Evolutionary conservation across 2,797 vertebrate genomes (phyloP), one percentile per base, ranked within the genome.

Genomic region (Enteromius fasciolatus): DNA sequence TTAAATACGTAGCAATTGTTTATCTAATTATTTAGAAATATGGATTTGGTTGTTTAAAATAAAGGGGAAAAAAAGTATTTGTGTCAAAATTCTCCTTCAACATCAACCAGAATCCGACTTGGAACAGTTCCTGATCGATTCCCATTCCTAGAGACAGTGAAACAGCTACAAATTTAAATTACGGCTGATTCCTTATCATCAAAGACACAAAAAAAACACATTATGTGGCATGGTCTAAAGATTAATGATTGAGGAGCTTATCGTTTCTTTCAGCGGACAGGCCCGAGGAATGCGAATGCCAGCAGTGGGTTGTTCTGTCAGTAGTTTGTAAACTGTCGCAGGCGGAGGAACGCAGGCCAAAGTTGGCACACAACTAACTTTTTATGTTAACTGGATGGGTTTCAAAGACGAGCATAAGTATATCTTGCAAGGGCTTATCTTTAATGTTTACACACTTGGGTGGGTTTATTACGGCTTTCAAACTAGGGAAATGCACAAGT

Each of bases 401-500:
- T 81, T 83, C 73, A 84, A 77, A 82, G 66, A 75, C 46, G 50
- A 68, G 70, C 31, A 39, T 63, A 75, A 82, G 79, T 76, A 67
- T 76, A 85, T 81, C 83, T 72, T 82, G 9, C 28, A 59, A 15
- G 14, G 59, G 54, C 68, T 82, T 76, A 84, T 86, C 84, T 83
- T 79, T 76, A 15, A 77, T 72, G 84, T 83, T 87, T 86, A 86
- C 44, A 72, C 63, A 52, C 84, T 72, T 70, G 57, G 50, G 64
- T 72, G 41, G 77, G 77, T 84, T 86, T 86, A 86, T 85, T 85
- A 86, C 46, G 80, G 81, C 84, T 83, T 84, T 87, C 41, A 87
- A 86, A 76, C 28, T 57, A 78, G 74, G 76, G 70, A 82, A 70
- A 85, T 59, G 79, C 73, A 88, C 79, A 85, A 67, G 31, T 66